Percentiles rank a stretch among this genome's conserved stretches.
Evolutionary conservation across 1,140 invertebrate genomes (phyloP).

Genomic region (Diorhabda elongata): DNA sequence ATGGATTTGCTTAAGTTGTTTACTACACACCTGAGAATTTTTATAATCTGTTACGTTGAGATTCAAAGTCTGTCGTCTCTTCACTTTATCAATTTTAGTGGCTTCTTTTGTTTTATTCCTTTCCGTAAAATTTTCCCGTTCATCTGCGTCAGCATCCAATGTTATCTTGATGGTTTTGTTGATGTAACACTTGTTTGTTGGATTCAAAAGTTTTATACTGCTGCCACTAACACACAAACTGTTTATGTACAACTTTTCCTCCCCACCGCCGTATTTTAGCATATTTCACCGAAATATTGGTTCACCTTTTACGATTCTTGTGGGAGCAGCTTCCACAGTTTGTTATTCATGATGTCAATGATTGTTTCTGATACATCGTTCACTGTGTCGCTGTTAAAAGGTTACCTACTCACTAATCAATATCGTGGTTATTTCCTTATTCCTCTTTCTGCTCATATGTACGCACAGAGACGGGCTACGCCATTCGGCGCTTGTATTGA

Average conservation of each 20-base stretch:
- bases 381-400: constrained; percentile 9
- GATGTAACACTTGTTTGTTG: constrained; percentile 6
- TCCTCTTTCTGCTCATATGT: constrained; percentile 17
- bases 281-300: constrained; percentile 16
- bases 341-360: constrained; percentile 11
- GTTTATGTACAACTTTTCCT: constrained; percentile 18
- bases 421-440: constrained; percentile 14
- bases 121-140: neutral
- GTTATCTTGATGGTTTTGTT: constrained; percentile 14
- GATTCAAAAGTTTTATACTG: constrained; percentile 4
- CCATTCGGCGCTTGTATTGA: constrained; percentile 2
- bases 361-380: constrained; percentile 15
- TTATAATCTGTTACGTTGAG: constrained; percentile 22
- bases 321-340: neutral
- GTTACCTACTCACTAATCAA: constrained; percentile 21
- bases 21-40: constrained; percentile 25
- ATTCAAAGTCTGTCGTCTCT: constrained; percentile 11
- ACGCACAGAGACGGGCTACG: constrained; percentile 10
- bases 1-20: constrained; percentile 29
- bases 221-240: constrained; percentile 12
- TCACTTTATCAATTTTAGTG: neutral
- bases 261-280: constrained; percentile 14
- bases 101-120: neutral
- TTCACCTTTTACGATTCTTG: constrained; percentile 3
- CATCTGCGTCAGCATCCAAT: constrained; percentile 8